Conservation (phyloP, 2,797 vertebrate species). For the Carduelis carduelis region DNA sequence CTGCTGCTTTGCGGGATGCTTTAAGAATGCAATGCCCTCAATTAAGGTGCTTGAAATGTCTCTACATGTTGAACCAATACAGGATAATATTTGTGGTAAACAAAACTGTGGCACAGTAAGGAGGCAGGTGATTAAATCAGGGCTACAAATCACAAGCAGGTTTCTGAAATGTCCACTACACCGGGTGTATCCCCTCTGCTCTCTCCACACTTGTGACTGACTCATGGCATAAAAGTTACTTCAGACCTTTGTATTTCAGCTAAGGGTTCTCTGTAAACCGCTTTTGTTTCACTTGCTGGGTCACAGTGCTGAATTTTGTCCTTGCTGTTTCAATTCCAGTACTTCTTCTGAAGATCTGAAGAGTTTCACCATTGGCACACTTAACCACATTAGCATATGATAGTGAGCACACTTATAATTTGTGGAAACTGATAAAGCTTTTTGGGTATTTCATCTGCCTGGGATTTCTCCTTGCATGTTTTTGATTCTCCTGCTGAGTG, state of each 20-base stretch:
- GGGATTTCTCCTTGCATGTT: not conserved
- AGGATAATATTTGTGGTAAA: not conserved
- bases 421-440: not conserved
- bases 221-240: fast-evolving
- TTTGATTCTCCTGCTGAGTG: not conserved
- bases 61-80: fast-evolving
- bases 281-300: not conserved
- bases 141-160: not conserved
- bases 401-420: not conserved
- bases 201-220: not conserved
- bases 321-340: not conserved
- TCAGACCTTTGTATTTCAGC: not conserved
- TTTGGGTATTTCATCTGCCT: not conserved
- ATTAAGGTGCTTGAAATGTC: not conserved
- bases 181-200: fast-evolving
- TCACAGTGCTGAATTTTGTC: not conserved
- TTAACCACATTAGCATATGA: not conserved
- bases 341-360: not conserved
- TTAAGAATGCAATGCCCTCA: not conserved
- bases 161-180: not conserved
- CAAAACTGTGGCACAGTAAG: not conserved
- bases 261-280: not conserved
- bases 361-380: not conserved
- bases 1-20: not conserved
- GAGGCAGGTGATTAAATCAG: not conserved